Evolutionary conservation across 2,113 vertebrate species (phyloP).

Genomic region (Caloenas nicobarica): DNA sequence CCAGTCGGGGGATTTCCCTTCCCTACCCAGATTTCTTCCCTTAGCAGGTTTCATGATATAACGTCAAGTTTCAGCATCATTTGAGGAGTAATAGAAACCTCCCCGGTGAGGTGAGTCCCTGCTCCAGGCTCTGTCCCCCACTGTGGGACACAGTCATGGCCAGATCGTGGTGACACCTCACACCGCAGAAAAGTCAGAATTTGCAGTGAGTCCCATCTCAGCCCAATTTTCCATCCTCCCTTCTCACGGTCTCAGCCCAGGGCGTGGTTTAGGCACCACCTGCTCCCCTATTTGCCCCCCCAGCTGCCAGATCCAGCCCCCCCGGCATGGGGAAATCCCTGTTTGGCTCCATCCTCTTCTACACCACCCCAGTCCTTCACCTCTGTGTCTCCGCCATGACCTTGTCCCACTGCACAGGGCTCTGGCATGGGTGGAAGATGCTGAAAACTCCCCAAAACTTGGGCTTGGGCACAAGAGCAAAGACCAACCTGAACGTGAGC

Average conservation of each 20-base stretch:
- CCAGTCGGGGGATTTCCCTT: neutral
- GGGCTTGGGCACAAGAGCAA: neutral
- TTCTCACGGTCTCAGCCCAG: accelerated
- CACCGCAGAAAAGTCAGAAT: accelerated
- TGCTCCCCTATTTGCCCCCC: neutral
- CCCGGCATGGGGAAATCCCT: neutral
- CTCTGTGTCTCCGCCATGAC: neutral
- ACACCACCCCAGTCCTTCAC: too few species aligned
- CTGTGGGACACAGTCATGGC: accelerated
- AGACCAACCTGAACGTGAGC: neutral
- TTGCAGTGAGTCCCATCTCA: neutral
- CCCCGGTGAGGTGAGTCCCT: neutral
- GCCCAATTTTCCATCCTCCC: neutral
- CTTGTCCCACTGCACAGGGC: accelerated
- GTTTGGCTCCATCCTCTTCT: neutral
- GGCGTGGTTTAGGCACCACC: neutral
- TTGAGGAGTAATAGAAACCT: neutral
- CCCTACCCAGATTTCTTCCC: neutral
- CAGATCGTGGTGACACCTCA: neutral
- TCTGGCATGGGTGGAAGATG: neutral
- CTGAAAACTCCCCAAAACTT: neutral
- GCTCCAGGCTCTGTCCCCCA: neutral
- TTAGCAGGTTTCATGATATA: neutral
- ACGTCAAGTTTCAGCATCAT: neutral
- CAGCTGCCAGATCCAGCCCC: neutral